Conservation (phyloP, 2,113 vertebrate genomes). For the Labeo catla region DNA sequence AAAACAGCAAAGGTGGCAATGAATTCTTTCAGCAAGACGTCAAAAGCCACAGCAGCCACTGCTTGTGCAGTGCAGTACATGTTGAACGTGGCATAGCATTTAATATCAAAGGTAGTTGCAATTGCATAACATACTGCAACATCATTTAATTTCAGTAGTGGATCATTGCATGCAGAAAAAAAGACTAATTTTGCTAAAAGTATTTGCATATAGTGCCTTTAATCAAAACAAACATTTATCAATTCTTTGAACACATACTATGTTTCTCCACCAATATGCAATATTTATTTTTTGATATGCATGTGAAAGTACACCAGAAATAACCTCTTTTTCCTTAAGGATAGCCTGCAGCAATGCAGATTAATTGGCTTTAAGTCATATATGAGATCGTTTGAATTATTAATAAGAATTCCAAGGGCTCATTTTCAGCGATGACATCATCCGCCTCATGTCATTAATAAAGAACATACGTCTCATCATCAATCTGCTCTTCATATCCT, state of each 20-base stretch:
- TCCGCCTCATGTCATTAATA: background rate
- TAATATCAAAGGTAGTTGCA: background rate
- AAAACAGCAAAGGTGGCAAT: background rate
- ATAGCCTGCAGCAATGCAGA: background rate
- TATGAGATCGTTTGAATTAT: background rate
- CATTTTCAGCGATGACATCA: background rate
- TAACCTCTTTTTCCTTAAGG: background rate
- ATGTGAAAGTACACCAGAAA: background rate
- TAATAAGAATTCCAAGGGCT: background rate
- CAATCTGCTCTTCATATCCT: background rate
- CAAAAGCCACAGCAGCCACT: background rate
- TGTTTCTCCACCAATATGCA: no score
- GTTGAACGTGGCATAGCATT: background rate
- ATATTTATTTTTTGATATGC: background rate
- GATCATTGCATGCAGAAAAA: background rate
- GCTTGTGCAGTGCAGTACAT: background rate
- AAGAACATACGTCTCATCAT: background rate
- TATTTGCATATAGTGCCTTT: no score
- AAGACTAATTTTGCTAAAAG: no score
- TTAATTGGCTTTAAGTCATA: slow-evolving; percentile 4
- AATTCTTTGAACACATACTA: background rate
- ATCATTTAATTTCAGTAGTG: background rate
- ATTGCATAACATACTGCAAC: background rate
- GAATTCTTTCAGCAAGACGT: background rate
- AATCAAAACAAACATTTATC: background rate